Evolutionary conservation across 53 echinoderm and acorn worm genomes (phyloP).

Genomic region (Temnopleurus reevesii): DNA sequence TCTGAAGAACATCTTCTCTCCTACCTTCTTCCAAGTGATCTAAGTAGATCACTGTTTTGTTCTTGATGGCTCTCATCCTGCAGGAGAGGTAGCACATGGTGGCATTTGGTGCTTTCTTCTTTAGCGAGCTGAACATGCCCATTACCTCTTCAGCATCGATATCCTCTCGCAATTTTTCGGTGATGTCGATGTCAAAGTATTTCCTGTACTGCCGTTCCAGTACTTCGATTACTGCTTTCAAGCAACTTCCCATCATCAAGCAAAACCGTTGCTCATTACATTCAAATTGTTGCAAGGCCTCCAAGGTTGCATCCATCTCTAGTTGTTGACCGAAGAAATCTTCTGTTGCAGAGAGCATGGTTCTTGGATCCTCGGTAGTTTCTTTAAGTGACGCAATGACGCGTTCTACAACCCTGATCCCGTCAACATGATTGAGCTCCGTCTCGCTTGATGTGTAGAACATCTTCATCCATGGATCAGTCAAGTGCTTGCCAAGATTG

Average conservation of each 20-base stretch:
- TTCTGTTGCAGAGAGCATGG: neutral
- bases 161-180: conserved; percentile 44
- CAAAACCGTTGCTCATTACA: neutral
- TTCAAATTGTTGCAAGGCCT: neutral
- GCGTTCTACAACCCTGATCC: conserved; percentile 45
- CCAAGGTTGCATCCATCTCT: neutral
- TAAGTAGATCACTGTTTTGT: conserved; percentile 50
- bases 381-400: conserved; percentile 46
- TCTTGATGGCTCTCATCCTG: conserved; percentile 57
- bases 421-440: conserved; percentile 66
- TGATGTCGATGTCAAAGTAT: conserved; percentile 56
- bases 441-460: conserved; percentile 47
- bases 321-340: conserved; percentile 57
- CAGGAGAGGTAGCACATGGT: conserved; percentile 59
- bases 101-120: conserved; percentile 60
- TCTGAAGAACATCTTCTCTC: conserved; percentile 44
- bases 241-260: conserved; percentile 16
- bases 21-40: conserved; percentile 47
- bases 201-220: conserved; percentile 64
- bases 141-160: conserved; percentile 65
- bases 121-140: conserved; percentile 63
- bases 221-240: conserved; percentile 19
- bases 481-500: conserved; percentile 54
- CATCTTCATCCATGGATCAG: conserved; percentile 48
- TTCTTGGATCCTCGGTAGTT: neutral